A percentile compares a stretch with the other conserved stretches of the same genome.
Evolutionary conservation across 1,140 invertebrate species (phyloP).

Genomic region (Drosophila arawakana): DNA sequence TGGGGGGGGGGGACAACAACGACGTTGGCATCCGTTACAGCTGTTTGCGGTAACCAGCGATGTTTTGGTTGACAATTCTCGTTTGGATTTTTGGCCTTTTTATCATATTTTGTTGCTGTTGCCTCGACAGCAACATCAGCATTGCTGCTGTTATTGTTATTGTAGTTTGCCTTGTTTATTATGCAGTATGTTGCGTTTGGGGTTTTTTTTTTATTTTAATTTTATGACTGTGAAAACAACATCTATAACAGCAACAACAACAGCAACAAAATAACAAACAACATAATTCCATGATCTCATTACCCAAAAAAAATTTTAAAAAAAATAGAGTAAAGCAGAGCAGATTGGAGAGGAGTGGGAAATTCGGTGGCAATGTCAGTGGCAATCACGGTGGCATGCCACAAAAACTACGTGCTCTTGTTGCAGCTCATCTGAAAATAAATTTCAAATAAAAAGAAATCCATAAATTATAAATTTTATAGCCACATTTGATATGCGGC

Average conservation of each 20-base stretch:
- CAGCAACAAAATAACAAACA: slow-evolving; percentile 42
- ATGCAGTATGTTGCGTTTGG: slow-evolving; percentile 65
- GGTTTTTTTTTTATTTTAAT: slow-evolving; percentile 20
- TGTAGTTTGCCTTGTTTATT: slow-evolving; percentile 69
- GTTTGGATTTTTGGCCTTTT: slow-evolving; percentile 73
- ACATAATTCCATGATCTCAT: slow-evolving; percentile 70
- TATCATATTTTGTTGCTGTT: slow-evolving; percentile 42
- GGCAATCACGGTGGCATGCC: slow-evolving; percentile 2
- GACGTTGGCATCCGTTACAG: slow-evolving; percentile 64
- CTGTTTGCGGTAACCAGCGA: slow-evolving; percentile 73
- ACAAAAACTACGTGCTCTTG: not conserved
- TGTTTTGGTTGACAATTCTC: slow-evolving; percentile 77
- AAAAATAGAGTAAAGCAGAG: too few relatives aligned
- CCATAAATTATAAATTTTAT: not conserved
- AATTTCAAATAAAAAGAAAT: not conserved
- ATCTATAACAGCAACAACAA: slow-evolving; percentile 4
- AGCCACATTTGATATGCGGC: not conserved
- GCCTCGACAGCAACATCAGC: slow-evolving; percentile 6
- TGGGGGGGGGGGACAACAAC: not conserved
- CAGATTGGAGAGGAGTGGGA: too few relatives aligned
- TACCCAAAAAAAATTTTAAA: slow-evolving; percentile 16
- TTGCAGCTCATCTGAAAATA: not conserved
- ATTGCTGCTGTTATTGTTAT: slow-evolving; percentile 23
- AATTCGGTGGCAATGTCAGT: not conserved
- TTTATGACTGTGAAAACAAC: slow-evolving; percentile 61